Evolutionary conservation across 1,140 invertebrate species (phyloP).

Genomic region (Cotesia typhae): DNA sequence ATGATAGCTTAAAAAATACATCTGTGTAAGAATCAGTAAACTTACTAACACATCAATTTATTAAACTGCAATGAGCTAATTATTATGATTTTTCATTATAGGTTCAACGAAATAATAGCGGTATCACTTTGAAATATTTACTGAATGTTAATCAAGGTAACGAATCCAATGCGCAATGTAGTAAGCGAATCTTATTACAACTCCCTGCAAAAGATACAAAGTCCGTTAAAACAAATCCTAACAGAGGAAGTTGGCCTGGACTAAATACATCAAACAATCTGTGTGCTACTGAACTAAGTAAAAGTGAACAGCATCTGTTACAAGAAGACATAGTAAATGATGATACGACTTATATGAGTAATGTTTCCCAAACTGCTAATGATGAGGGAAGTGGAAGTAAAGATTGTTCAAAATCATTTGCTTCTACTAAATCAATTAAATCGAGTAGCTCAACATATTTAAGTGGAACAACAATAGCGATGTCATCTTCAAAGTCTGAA

Average conservation of each 20-base stretch:
- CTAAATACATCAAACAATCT: conserved; percentile 72
- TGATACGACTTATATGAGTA: background rate
- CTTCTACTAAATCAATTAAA: conserved; percentile 50
- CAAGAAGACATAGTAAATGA: conserved; percentile 38
- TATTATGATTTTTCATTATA: background rate
- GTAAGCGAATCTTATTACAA: conserved; percentile 71
- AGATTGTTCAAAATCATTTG: conserved; percentile 56
- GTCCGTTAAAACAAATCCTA: conserved; percentile 77
- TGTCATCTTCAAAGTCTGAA: conserved; percentile 78
- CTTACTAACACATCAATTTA: background rate
- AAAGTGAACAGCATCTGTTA: conserved; percentile 81
- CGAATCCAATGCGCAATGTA: conserved; percentile 52
- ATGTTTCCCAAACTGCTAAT: conserved; percentile 7
- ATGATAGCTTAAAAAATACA: too few species aligned
- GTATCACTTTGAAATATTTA: conserved; percentile 61
- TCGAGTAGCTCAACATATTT: conserved; percentile 26
- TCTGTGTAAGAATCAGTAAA: too few species aligned
- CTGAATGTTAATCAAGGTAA: conserved; percentile 52
- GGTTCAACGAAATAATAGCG: conserved; percentile 46
- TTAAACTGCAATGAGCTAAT: background rate
- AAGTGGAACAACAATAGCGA: conserved; percentile 52
- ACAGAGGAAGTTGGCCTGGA: conserved; percentile 83
- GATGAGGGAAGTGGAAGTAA: conserved; percentile 49
- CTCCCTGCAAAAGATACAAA: conserved; percentile 77
- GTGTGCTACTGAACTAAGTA: conserved; percentile 78